These are phyloP conservation scores for Xiphophorus birchmanni DNA, from an alignment of 2,797 vertebrate genomes.

Conservation along the genomic window DNA sequence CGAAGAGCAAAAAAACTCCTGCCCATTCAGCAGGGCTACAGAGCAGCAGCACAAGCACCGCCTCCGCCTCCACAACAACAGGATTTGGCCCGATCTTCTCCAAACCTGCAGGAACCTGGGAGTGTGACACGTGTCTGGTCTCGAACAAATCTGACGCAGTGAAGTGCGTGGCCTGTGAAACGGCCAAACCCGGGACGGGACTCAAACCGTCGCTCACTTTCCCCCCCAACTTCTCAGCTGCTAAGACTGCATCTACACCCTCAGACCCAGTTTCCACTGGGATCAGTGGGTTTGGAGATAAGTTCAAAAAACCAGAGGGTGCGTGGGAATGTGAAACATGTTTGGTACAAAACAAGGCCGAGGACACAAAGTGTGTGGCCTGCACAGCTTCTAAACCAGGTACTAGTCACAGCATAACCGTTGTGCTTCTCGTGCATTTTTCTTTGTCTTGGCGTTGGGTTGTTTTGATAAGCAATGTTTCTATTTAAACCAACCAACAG, in stretches of 20 bases:
- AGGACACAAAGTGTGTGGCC: constrained; percentile 89
- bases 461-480: neutral
- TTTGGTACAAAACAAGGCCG: constrained; percentile 89
- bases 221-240: constrained; percentile 78
- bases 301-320: constrained; percentile 91
- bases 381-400: constrained; percentile 91
- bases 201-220: constrained; percentile 88
- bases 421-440: neutral
- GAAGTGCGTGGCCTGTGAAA: constrained; percentile 95
- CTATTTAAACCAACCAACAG: constrained; percentile 46
- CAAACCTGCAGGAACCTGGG: constrained; percentile 86
- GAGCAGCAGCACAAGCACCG: constrained; percentile 42
- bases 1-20: constrained; percentile 72
- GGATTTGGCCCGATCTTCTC: constrained; percentile 80
- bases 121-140: constrained; percentile 96
- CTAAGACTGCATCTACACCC: constrained; percentile 67
- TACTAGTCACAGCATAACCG: constrained; percentile 51
- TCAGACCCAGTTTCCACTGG: constrained; percentile 76
- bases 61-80: constrained; percentile 42
- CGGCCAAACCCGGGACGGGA: constrained; percentile 92
- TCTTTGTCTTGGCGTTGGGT: neutral
- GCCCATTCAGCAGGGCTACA: constrained; percentile 32
- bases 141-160: constrained; percentile 91
- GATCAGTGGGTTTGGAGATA: constrained; percentile 87
- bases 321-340: constrained; percentile 92